Evolutionary conservation across 2,888 invertebrate genomes (phyloP).

Genomic region (Pegoplata infirma): DNA sequence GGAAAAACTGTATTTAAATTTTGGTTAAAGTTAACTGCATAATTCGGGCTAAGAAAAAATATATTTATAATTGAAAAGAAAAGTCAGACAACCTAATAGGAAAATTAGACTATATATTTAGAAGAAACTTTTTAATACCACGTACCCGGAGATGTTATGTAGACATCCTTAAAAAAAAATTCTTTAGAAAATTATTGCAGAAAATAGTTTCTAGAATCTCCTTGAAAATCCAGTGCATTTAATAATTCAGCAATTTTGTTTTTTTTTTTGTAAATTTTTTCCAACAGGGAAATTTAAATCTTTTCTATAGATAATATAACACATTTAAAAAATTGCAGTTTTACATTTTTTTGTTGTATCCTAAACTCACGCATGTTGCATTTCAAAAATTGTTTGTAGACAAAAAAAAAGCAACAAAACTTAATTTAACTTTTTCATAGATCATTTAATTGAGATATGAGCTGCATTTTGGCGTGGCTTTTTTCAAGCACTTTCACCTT

Average conservation of each 20-base stretch:
- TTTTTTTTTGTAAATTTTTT: too few species aligned
- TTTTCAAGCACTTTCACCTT: constrained; percentile 59
- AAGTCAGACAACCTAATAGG: background rate
- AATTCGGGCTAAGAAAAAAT: background rate
- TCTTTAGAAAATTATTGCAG: too few species aligned
- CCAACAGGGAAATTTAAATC: background rate
- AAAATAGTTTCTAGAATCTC: too few species aligned
- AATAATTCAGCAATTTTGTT: too few species aligned
- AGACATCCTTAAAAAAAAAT: too few species aligned
- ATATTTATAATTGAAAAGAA: background rate
- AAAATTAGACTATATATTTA: background rate
- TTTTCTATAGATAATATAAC: background rate
- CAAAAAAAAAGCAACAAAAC: background rate
- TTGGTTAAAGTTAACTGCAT: background rate
- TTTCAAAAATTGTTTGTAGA: too few species aligned
- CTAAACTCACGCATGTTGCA: background rate
- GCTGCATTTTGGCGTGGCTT: constrained; percentile 59
- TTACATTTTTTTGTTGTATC: background rate
- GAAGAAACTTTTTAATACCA: too few species aligned
- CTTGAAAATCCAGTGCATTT: too few species aligned
- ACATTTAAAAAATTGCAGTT: background rate
- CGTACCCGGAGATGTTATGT: too few species aligned
- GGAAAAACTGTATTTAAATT: background rate
- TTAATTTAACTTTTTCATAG: constrained; percentile 43
- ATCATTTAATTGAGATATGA: constrained; percentile 58